Evolutionary conservation across 2,797 vertebrate genomes (phyloP), one percentile per base, ranked within the genome.

Genomic region (Amniataba percoides): DNA sequence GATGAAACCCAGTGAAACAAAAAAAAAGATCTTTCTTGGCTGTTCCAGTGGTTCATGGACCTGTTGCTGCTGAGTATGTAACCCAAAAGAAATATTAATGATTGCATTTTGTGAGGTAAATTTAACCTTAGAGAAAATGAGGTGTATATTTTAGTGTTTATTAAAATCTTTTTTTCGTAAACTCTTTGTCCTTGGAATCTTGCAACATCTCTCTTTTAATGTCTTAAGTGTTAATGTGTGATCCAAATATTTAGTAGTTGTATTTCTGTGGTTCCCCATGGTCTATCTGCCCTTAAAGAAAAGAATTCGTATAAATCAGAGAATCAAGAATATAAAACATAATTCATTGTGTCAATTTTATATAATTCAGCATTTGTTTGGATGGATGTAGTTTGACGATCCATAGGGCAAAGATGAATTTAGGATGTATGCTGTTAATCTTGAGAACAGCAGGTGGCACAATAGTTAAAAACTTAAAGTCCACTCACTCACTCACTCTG

Each of bases 81-180:
- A 71, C 43, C 15, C 0, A 10, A 1, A 49, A 42, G 21, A 56
- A 60, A 7, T 42, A 1, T 1, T 23, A 23, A 27, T 56, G 7
- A 59, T 71, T 36, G 1, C 31, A 13, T 31, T 62, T 59, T 78
- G 21, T 48, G 53, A 40, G 10, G 25, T 1, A 60, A 2, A 27
- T 68, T 19, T 69, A 2, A 15, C 25, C 3, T 25, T 5, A 40
- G 11, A 78, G 36, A 77, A 69, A 71, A 58, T 46, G 5, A 19
- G 11, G 1, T 77, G n/a, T 73, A 65, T 57, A 62, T 80, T 78
- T 82, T 60, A 74, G 7, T 66, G 63, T 74, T 71, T 60, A 87
- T 75, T 89, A 82, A 88, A 88, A 55, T 73, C 12, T 18, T 25
- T 71, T 65, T 55, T 34, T n/a, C 53, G 51, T 78, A 0, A 62